Evolutionary conservation across 2,113 vertebrate species (phyloP).

Genomic region (Cyanoderma ruficeps): DNA sequence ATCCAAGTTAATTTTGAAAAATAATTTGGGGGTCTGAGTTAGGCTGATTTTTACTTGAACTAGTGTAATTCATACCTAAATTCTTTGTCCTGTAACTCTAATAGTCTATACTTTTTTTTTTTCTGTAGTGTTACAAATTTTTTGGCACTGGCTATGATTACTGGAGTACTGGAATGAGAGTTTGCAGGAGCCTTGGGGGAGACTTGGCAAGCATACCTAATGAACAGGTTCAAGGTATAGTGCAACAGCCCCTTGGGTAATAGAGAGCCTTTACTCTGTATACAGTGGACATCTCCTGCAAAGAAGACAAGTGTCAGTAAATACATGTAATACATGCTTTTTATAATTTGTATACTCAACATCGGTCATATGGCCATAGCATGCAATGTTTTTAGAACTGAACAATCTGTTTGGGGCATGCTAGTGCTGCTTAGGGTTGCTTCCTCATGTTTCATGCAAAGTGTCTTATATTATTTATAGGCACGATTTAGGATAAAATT

Average conservation of each 20-base stretch:
- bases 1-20: background rate
- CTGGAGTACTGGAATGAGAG: constrained; percentile 77
- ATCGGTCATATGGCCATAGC: background rate
- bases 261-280: background rate
- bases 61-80: background rate
- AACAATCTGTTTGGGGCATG: background rate
- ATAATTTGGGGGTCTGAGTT: background rate
- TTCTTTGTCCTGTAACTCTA: background rate
- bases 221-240: constrained; percentile 83
- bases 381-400: background rate
- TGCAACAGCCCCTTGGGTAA: background rate
- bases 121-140: constrained; percentile 84
- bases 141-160: constrained; percentile 52
- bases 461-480: background rate
- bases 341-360: background rate
- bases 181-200: constrained; percentile 80
- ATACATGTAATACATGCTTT: background rate
- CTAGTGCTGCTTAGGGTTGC: background rate
- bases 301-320: background rate
- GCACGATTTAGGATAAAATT: background rate
- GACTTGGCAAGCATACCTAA: constrained; percentile 81
- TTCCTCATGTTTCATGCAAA: background rate
- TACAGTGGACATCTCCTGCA: background rate
- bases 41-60: background rate
- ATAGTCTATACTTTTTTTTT: background rate